Percentiles rank a stretch among this genome's conserved stretches.
Evolutionary conservation across 2,113 vertebrate genomes (phyloP).

Genomic region (Sinocyclocheilus maitianheensis): DNA sequence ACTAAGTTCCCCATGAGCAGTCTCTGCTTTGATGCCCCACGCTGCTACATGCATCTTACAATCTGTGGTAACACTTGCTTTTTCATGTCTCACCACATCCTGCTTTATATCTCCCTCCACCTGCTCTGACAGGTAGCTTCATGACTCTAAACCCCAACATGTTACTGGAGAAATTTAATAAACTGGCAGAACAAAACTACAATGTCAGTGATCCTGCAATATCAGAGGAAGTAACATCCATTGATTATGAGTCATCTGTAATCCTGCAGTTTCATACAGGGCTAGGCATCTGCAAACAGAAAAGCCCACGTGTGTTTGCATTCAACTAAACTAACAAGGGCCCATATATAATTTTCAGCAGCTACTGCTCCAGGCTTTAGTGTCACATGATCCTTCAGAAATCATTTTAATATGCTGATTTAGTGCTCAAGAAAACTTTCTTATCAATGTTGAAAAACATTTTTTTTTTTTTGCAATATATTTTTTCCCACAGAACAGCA

Average conservation of each 20-base stretch:
- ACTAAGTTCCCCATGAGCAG: constrained; percentile 9
- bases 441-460: too few species aligned
- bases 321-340: too few species aligned
- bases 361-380: too few species aligned
- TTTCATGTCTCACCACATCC: neutral
- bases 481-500: too few species aligned
- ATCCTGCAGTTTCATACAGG: neutral
- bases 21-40: neutral
- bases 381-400: too few species aligned
- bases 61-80: constrained; percentile 23
- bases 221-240: neutral
- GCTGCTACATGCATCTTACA: constrained; percentile 8
- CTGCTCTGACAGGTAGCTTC: constrained; percentile 4
- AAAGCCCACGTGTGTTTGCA: neutral
- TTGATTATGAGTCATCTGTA: neutral
- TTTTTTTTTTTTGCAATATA: too few species aligned
- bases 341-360: too few species aligned
- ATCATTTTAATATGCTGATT: too few species aligned
- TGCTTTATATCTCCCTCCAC: neutral
- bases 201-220: neutral
- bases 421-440: too few species aligned
- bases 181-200: neutral
- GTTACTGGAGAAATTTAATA: neutral
- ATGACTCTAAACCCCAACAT: neutral
- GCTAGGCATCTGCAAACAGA: neutral